Base-by-base conservation (phyloP, 2,797 vertebrate species). In the Oryzias dopingdopingensis region DNA sequence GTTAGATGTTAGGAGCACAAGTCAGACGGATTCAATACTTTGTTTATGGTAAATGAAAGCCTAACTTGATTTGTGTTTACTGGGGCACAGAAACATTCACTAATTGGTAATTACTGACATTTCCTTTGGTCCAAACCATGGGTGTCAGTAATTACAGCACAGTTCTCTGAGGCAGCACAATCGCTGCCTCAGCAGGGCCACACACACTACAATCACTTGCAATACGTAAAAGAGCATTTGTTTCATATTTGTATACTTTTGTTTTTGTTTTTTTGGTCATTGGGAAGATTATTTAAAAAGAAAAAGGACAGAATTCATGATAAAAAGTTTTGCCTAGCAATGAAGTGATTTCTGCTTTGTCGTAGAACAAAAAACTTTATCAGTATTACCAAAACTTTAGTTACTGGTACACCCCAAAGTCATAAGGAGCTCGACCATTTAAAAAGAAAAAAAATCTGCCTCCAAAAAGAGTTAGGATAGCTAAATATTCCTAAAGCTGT, bases 11-110 rank as follows among this genome's bases (percentile, higher is more conserved):
- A 54, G 7, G 8, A 41, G 29, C 3, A 40, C 17, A 56, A 54
- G 14, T 0, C 42, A 41, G 5, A 18, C 3, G 42, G 40, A 42
- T 44, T 60, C 14, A 51, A 17, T 23, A 45, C 17, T 41, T n/a
- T n/a, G 1, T 51, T 32, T 65, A 48, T 29, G 37, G 49, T 45
- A 59, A 63, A 64, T 42, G 94, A 89, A 95, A 93, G 90, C 92
- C 92, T 89, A 92, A 92, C 85, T 93, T 92, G 85, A 93, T 42
- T 53, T 92, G 90, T 93, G 93, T 94, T 51, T 16, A 52, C n/a
- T 49, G 40, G 60, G 57, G 47, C 49, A 22, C 16, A 63, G 49
- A 60, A 20, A 59, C 40, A 53, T 18, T 14, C 37, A 14, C 66
- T 45, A 42, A 29, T 18, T 22, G 52, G 54, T 40, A 7, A 59